Percentiles rank a stretch among this genome's conserved stretches.
Conservation (phyloP, 2,888 invertebrate species). For the Drosophila nr. perissopoda region DNA sequence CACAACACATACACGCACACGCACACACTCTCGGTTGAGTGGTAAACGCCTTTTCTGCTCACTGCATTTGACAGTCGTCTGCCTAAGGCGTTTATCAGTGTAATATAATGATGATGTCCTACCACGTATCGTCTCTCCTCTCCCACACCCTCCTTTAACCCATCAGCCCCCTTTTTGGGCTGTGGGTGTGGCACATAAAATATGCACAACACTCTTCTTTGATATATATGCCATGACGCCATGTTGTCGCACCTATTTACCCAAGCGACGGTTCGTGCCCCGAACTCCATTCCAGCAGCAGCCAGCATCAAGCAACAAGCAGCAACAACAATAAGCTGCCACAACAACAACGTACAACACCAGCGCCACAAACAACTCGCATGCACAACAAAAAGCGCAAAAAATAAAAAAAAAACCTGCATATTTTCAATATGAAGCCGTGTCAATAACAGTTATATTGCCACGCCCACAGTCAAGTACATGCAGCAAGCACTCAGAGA, state of each 20-base stretch:
- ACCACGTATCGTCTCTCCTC: slow-evolving; percentile 2
- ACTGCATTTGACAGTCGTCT: slow-evolving; percentile 66
- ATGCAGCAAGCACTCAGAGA: slow-evolving; percentile 22
- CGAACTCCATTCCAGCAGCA: slow-evolving; percentile 8
- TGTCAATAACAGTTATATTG: slow-evolving; percentile 80
- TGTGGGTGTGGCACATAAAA: slow-evolving; percentile 57
- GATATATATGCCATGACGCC: slow-evolving; percentile 59
- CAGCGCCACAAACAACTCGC: slow-evolving; percentile 15
- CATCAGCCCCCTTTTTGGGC: background rate
- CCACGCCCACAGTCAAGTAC: slow-evolving; percentile 40
- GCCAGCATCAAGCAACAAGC: slow-evolving; percentile 14
- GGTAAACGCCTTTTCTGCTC: slow-evolving; percentile 60
- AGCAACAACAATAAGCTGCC: background rate
- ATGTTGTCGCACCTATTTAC: slow-evolving; percentile 76
- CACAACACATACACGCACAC: slow-evolving; percentile 3
- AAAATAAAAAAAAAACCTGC: slow-evolving; percentile 21
- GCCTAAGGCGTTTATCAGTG: slow-evolving; percentile 78
- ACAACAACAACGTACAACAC: slow-evolving; percentile 15
- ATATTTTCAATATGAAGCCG: slow-evolving; percentile 81
- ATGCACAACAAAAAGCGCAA: slow-evolving; percentile 28
- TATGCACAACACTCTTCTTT: slow-evolving; percentile 71
- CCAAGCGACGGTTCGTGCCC: slow-evolving; percentile 34
- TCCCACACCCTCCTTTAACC: background rate
- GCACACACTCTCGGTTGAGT: slow-evolving; percentile 18
- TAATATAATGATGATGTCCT: slow-evolving; percentile 71